Conservation (phyloP, 1,140 invertebrate species). For the Meloidogyne hapla region DNA sequence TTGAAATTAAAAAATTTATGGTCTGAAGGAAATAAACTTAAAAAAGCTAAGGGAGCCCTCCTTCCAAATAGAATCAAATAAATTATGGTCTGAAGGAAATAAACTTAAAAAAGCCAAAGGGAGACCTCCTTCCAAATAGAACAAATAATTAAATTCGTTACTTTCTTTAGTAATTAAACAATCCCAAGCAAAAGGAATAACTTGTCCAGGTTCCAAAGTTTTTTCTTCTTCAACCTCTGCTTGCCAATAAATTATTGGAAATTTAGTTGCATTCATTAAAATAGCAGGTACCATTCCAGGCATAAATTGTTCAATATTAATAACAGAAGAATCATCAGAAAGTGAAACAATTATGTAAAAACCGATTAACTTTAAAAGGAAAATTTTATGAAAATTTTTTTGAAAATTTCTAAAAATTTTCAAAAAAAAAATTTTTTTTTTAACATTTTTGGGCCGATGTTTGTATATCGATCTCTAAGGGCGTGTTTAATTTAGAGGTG, state of each 20-base stretch:
- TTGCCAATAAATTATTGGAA: constrained; percentile 66
- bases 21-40: constrained; percentile 37
- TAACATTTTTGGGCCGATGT: too few species aligned
- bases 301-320: constrained; percentile 78
- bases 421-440: too few species aligned
- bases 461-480: too few species aligned
- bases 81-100: constrained; percentile 34
- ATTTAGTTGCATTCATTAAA: constrained; percentile 78
- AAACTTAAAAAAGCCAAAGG: not conserved
- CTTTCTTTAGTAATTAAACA: constrained; percentile 2
- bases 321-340: constrained; percentile 83
- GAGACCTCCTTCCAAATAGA: constrained; percentile 19
- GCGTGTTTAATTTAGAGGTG: too few species aligned
- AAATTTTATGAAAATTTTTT: too few species aligned
- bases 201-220: constrained; percentile 45
- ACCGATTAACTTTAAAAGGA: constrained; percentile 74
- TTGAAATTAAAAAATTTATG: constrained; percentile 57
- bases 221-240: constrained; percentile 52
- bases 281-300: constrained; percentile 80
- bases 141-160: constrained; percentile 34
- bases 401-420: too few species aligned
- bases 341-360: constrained; percentile 85
- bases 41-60: not conserved
- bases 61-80: constrained; percentile 27
- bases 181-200: constrained; percentile 41